These are phyloP conservation scores for Chloroceryle inda DNA, from an alignment of 2,797 vertebrate species.

Conservation along the genomic window DNA sequence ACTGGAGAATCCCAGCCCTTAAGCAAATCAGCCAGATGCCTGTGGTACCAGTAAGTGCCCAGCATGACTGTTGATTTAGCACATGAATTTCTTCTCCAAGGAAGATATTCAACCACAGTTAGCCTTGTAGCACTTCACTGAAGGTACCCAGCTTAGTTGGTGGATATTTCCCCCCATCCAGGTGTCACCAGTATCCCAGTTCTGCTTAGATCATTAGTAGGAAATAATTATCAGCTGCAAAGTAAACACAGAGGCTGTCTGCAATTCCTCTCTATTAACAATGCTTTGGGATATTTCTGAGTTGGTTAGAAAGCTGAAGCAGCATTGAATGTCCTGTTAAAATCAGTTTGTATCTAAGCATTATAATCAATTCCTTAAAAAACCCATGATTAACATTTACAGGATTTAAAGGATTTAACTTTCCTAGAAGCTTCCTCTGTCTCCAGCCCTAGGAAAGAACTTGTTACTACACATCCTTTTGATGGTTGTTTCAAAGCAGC, in stretches of 20 bases:
- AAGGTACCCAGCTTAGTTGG: fast-evolving
- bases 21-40: fast-evolving
- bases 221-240: neutral
- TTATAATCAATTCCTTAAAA: neutral
- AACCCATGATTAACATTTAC: neutral
- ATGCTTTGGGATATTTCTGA: neutral
- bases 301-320: neutral
- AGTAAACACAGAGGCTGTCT: neutral
- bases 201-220: neutral
- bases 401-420: neutral
- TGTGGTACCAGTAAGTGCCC: no score
- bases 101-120: neutral
- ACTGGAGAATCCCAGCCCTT: neutral
- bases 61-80: neutral
- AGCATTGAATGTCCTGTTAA: neutral
- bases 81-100: neutral
- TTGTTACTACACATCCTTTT: neutral
- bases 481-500: neutral
- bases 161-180: no score
- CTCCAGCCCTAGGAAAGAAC: neutral
- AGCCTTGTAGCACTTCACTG: neutral
- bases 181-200: neutral
- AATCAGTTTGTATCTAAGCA: neutral
- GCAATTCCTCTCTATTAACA: neutral
- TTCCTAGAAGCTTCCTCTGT: neutral